These are phyloP conservation scores for Oxygymnocypris stewartii DNA, from an alignment of 2,113 vertebrate genomes.

Conservation along the genomic window DNA sequence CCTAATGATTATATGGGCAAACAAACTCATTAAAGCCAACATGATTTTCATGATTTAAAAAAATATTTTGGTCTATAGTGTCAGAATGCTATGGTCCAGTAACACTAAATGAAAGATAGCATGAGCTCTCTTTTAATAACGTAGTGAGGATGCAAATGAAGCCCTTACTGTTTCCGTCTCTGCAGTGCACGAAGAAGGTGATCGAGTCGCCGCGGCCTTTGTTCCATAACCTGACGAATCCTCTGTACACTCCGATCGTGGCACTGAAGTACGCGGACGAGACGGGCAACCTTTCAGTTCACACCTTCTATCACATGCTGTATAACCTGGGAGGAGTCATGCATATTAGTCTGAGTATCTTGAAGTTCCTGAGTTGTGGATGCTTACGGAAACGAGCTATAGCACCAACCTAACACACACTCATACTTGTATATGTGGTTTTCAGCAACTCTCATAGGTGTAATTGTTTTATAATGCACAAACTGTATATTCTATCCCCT, in stretches of 20 bases:
- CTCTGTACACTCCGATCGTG: conserved; percentile 79
- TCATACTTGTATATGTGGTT: background rate
- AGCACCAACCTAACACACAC: conserved; percentile 60
- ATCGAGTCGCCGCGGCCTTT: conserved; percentile 79
- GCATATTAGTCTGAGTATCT: conserved; percentile 75
- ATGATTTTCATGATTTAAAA: no score
- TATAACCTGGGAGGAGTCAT: conserved; percentile 82
- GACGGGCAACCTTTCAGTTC: conserved; percentile 81
- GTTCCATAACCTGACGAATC: conserved; percentile 84
- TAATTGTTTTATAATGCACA: no score
- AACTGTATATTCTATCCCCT: no score
- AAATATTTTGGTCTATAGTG: no score
- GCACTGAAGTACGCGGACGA: conserved; percentile 85
- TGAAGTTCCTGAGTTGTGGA: conserved; percentile 82
- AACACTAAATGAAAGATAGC: background rate
- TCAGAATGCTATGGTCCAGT: no score
- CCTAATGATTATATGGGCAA: no score
- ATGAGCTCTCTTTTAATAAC: background rate
- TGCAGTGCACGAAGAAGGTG: conserved; percentile 80
- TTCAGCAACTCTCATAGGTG: no score
- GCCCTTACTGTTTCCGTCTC: conserved; percentile 28
- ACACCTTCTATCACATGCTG: conserved; percentile 85
- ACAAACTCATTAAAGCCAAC: no score
- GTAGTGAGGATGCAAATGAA: background rate
- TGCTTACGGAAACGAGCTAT: conserved; percentile 72